Evolutionary conservation across 2,888 invertebrate genomes (phyloP), one percentile per base, ranked within the genome.

Genomic region (Terebella lapidaria): DNA sequence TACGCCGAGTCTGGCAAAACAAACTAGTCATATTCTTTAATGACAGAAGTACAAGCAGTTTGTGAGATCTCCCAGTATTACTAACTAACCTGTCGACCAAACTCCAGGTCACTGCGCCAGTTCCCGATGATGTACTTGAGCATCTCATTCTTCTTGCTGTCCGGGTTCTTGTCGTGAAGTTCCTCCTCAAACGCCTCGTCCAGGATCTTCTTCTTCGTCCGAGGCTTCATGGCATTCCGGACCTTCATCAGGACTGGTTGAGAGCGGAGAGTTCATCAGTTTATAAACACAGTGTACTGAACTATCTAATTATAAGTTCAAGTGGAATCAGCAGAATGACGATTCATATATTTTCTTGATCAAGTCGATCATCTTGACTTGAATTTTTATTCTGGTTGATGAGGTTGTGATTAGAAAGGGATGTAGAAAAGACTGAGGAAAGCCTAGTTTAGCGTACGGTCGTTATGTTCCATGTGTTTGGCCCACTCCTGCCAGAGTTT

Each of bases 101-200:
- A 63, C 45, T 63, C 63, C 27, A 42, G 58, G 46, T 63, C 63
- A 42, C 45, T 27, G 20, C 45, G 51, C 63, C 63, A 63, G 47
- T 58, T 22, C 18, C 30, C 24, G 20, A 63, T 20, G 29, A 55
- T 56, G 46, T 61, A 35, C 15, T 58, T 27, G 24, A 63, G 45
- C 18, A 18, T 55, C 5, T 52, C 22, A 15, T 47, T 25, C 18
- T 47, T 29, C n/a, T 63, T 60, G 27, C 35, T 20, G 20, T 59
- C 49, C 1, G 30, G 47, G 15, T 47, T 26, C 10, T 24, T 27
- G 18, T 58, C 58, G 3, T 54, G 51, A 30, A 61, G 20, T 1
- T 25, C 28, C 20, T 54, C 42, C 57, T 30, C 54, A 22, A 25
- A 61, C 27, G 46, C 61, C 22, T 53, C 27, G 4, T 22, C 26